phyloP scores from a whole-genome alignment of 2,113 vertebrate species.

The Malurus elegans region DNA sequence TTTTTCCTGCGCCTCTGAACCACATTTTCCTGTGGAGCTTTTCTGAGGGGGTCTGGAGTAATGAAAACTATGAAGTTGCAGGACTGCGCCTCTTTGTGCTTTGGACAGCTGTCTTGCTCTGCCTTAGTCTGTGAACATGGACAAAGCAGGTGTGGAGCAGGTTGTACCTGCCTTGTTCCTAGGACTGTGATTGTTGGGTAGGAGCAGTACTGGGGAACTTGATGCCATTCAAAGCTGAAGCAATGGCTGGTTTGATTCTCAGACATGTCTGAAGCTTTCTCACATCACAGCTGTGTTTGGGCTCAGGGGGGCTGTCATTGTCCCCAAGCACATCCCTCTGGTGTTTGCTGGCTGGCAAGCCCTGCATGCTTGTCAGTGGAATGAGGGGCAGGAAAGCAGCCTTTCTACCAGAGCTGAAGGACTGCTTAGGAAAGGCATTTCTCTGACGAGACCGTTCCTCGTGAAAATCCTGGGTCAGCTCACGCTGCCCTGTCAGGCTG shows the following conservation, averaged over 20 bases:
- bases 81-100: not conserved
- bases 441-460: not conserved
- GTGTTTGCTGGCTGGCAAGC: not conserved
- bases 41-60: not conserved
- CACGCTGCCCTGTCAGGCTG: not conserved
- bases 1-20: not conserved
- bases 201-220: not conserved
- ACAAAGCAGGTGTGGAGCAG: not conserved
- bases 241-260: not conserved
- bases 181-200: not conserved
- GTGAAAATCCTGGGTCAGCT: not conserved
- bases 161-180: not conserved
- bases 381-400: not conserved
- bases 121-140: fast-evolving
- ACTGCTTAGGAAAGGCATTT: not conserved
- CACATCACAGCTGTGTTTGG: not conserved
- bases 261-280: not conserved
- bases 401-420: not conserved
- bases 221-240: not conserved
- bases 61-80: not conserved
- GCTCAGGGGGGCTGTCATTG: not conserved
- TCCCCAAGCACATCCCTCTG: not conserved
- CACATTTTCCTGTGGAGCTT: not conserved
- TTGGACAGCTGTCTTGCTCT: not conserved
- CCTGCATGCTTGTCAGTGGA: not conserved